phyloP scores from a whole-genome alignment of 2,797 vertebrate genomes.

The Peromyscus eremicus region DNA sequence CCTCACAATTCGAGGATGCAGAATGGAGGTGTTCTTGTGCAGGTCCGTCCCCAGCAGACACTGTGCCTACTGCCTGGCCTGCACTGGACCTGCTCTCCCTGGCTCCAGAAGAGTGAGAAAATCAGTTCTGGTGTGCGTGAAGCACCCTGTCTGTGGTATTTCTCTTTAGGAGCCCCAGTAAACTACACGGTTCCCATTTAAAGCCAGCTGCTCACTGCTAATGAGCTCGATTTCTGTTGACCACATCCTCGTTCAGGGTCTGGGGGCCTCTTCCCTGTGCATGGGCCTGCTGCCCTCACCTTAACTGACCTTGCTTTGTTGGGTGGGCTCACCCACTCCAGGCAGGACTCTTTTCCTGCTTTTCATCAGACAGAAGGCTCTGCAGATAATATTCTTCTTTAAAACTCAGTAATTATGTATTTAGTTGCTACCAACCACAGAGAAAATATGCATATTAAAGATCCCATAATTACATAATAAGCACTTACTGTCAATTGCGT shows the following conservation, averaged over 20 bases:
- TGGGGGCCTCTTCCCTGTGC: fast-evolving
- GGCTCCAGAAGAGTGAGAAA: not conserved
- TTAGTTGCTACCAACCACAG: constrained; percentile 26
- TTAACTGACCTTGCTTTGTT: not conserved
- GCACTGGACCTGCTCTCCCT: not conserved
- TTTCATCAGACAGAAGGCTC: not conserved
- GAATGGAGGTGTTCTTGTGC: not conserved
- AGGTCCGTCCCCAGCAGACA: fast-evolving
- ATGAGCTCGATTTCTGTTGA: not conserved
- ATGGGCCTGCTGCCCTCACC: not conserved
- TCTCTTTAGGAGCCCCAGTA: not conserved
- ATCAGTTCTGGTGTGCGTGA: not conserved
- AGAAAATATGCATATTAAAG: constrained; percentile 48
- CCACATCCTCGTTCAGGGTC: not conserved
- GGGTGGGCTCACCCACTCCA: not conserved
- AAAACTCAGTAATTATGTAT: constrained; percentile 51
- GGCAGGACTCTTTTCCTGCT: not conserved
- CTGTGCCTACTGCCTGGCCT: fast-evolving
- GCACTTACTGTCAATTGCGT: constrained; percentile 43
- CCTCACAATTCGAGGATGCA: fast-evolving
- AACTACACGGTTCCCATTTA: fast-evolving
- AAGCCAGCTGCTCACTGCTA: not conserved
- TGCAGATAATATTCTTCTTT: constrained; percentile 11
- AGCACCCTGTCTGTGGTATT: not conserved
- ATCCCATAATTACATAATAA: constrained; percentile 60